Evolutionary conservation across 2,888 invertebrate species (phyloP).

Genomic region (Agriopis marginaria): DNA sequence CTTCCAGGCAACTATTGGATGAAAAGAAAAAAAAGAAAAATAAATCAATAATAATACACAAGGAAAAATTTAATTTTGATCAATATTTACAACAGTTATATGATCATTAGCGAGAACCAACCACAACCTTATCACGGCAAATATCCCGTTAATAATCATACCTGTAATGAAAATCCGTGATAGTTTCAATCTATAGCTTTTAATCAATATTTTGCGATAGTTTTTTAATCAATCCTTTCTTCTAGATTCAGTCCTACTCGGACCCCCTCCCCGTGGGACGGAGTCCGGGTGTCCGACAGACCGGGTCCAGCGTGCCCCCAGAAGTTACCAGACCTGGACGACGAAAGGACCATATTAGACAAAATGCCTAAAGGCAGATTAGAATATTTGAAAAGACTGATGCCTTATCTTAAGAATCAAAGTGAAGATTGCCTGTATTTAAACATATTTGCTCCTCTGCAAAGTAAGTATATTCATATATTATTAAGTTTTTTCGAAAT

Average conservation of each 20-base stretch:
- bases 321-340: conserved; percentile 92
- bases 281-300: conserved; percentile 92
- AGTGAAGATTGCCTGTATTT: conserved; percentile 99
- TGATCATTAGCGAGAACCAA: no score
- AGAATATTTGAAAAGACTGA: conserved; percentile 95
- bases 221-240: conserved; percentile 15
- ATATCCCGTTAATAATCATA: no score
- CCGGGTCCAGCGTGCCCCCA: conserved; percentile 97
- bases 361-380: conserved; percentile 96
- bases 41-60: no score
- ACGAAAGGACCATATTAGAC: conserved; percentile 93
- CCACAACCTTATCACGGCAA: no score
- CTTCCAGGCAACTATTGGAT: no score
- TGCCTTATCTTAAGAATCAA: conserved; percentile 96
- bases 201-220: no score
- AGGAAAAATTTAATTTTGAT: no score
- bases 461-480: conserved; percentile 89
- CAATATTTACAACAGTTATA: no score
- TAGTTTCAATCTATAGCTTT: no score
- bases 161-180: no score
- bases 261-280: conserved; percentile 96
- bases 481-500: not conserved
- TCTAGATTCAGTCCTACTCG: conserved; percentile 96
- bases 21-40: no score
- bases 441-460: conserved; percentile 98